phyloP scores from a whole-genome alignment of 1,140 invertebrate genomes.

The Drosophila subpulchrella region DNA sequence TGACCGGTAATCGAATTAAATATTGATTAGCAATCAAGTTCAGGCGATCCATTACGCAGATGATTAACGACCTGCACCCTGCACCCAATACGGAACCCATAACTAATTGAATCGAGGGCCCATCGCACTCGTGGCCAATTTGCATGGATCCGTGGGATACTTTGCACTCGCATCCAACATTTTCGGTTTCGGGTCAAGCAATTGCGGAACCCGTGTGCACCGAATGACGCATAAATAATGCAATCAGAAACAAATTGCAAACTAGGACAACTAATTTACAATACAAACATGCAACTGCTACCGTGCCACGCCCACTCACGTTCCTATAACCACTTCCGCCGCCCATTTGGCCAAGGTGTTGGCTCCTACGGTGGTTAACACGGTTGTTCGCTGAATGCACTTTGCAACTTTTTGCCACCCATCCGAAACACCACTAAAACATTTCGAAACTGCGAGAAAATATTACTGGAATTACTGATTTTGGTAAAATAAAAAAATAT shows the following conservation, averaged over 20 bases:
- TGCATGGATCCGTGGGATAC: slow-evolving; percentile 3
- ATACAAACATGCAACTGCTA: slow-evolving; percentile 67
- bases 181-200: slow-evolving; percentile 47
- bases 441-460: neutral
- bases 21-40: slow-evolving; percentile 46
- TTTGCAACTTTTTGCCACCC: slow-evolving; percentile 16
- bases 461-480: no score
- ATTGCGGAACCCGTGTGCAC: slow-evolving; percentile 41
- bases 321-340: neutral
- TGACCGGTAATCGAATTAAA: slow-evolving; percentile 26
- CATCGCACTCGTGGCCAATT: slow-evolving; percentile 11
- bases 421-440: neutral
- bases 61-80: slow-evolving; percentile 27
- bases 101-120: slow-evolving; percentile 33
- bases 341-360: slow-evolving; percentile 37
- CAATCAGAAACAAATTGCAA: slow-evolving; percentile 70
- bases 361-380: slow-evolving; percentile 29
- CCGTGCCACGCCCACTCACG: slow-evolving; percentile 13
- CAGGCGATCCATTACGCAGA: slow-evolving; percentile 28
- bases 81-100: slow-evolving; percentile 17
- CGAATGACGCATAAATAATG: slow-evolving; percentile 64
- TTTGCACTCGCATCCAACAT: neutral
- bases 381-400: slow-evolving; percentile 34
- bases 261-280: slow-evolving; percentile 76
- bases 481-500: no score